Evolutionary conservation across 2,797 vertebrate species (phyloP), one percentile per base, ranked within the genome.

Genomic region (Rhabdomys pumilio): DNA sequence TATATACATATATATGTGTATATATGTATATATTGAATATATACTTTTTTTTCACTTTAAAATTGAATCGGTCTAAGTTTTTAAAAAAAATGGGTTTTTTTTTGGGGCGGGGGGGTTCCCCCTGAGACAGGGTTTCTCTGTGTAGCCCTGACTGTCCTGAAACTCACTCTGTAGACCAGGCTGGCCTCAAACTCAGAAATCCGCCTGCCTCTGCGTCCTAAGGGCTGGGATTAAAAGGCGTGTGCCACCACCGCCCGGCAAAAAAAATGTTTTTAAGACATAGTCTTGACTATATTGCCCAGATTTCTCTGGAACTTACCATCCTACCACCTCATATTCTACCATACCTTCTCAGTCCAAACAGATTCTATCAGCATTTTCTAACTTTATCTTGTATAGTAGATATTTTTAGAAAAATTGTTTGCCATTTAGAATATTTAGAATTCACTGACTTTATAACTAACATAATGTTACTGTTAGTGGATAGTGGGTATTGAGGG

Each of bases 21-120:
- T 38, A 38, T 38, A 38, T 38, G 38, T 38, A 55, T 55, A 55
- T 55, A 55, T 17, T 50, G 11, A 50, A 55, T 55, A 55, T 55
- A 55, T 55, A 17, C 55, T 14, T 55, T 82, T 57, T 93, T 94
- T 96, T 83, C 29, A 77, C 59, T 95, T 91, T 34, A 89, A 77
- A 93, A 89, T 89, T 95, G 65, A 94, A 67, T 65, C 63, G 11
- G 9, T 85, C 59, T 38, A 86, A 34, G 41, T 83, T 53, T 34
- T 11, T 38, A 47, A 22, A 34, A 1, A 50, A 69, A 69, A 31
- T 86, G 38, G 2, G 2, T 38, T 38, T 38, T 38, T 38, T 38
- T 38, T 38, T 38, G 38, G 38, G 38, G n/a, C n/a, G n/a, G 38
- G 38, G 38, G 38, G 38, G 38, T 38, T n/a, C n/a, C n/a, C n/a